These are phyloP conservation scores for Antheraea yamamai DNA, from an alignment of 2,888 invertebrate genomes.

Conservation along the genomic window DNA sequence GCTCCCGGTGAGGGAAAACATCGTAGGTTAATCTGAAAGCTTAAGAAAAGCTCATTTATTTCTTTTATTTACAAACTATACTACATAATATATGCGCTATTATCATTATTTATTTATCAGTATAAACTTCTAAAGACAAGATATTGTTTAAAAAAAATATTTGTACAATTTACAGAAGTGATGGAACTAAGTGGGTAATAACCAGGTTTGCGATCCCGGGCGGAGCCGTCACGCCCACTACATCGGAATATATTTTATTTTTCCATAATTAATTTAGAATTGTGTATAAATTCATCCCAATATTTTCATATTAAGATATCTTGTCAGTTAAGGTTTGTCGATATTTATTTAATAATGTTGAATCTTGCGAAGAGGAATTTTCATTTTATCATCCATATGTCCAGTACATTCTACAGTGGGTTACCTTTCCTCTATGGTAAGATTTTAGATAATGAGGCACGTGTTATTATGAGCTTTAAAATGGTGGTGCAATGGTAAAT, in stretches of 20 bases:
- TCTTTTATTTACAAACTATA: background rate
- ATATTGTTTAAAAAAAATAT: conserved; percentile 17
- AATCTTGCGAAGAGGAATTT: background rate
- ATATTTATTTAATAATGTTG: background rate
- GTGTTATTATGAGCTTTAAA: background rate
- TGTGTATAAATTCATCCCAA: conserved; percentile 31
- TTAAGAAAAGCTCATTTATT: background rate
- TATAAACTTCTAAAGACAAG: background rate
- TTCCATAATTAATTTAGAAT: conserved; percentile 25
- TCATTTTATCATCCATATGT: background rate
- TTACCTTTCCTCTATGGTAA: too few relatives aligned
- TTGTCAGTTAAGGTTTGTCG: background rate
- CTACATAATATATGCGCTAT: too few relatives aligned
- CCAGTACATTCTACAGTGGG: background rate
- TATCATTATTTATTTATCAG: background rate
- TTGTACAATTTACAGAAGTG: conserved; percentile 72
- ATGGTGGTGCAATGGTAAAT: background rate
- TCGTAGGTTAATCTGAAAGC: background rate
- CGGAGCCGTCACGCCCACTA: conserved; percentile 68
- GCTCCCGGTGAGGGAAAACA: too few relatives aligned
- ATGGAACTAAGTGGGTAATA: conserved; percentile 78
- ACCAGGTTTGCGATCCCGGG: conserved; percentile 62
- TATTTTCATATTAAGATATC: background rate
- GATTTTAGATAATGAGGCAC: background rate
- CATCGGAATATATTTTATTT: conserved; percentile 50